Base-by-base conservation (phyloP, 37 sponge, comb jelly and placozoan species). In the Halisarca cf. caerulea region DNA sequence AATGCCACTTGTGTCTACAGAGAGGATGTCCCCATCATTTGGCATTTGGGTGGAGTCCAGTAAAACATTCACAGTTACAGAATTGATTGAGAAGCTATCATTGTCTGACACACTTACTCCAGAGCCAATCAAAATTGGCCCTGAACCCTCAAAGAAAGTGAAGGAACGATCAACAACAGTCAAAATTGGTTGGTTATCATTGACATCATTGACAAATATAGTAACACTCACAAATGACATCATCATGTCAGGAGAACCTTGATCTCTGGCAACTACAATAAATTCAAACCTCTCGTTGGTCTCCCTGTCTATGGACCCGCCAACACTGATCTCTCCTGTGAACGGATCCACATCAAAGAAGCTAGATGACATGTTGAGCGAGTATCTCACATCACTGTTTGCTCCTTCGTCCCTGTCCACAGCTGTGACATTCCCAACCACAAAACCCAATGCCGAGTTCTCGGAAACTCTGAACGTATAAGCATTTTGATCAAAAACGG, bases 381-480 rank as follows among this genome's bases (percentile, higher is more conserved):
- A n/a, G 81, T 95, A 92, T 6, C 39, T 61, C 17, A 95, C 23
- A 17, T 51, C 41, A 27, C 80, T 66, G 58, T 91, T 89, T 27
- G 18, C n/a, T 4, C 80, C 93, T 3, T 36, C 45, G 40, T 91
- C 92, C 44, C 24, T 41, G 73, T 91, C 92, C 11, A 34, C 36
- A 24, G 92, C 92, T n/a, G 32, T 59, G 4, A 88, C 58, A 3
- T 32, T 45, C 8, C 82, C 85, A 18, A 93, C 23, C 24, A 30
- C 44, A 17, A 64, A 21, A 5, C 81, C 86, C 38, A 83, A 17
- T 15, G 79, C 43, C 0, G 87, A 82, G 3, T 68, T 27, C 41
- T 93, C 94, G 2, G 55, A 34, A 20, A 89, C 55, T 1, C 70
- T 55, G 32, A 93, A 72, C 11, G 24, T 25, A 57, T 87, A 83